Evolutionary conservation across 2,113 vertebrate species (phyloP), one percentile per base, ranked within the genome.

Genomic region (Notarius lentiginosus): DNA sequence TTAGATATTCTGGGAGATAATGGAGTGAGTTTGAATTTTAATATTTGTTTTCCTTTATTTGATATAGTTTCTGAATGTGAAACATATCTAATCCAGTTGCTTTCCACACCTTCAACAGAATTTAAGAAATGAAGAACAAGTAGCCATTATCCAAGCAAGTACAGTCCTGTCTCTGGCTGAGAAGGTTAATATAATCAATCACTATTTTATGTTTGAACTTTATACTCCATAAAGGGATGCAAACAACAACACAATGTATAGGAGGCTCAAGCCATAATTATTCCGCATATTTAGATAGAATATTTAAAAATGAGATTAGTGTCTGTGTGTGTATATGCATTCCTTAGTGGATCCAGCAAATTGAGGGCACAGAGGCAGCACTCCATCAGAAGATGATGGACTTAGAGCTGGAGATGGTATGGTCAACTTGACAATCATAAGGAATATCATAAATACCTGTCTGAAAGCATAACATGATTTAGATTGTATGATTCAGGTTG

Each of bases 311-410:
- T 76, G 0, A 76, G 47, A 51, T 24, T 12, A 73, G 30, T 17
- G 34, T 75, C 9, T 61, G 83, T 75, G 20, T 41, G 84, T 60
- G 84, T 60, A 15, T 65, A 17, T 80, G 18, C 87, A 61, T 79
- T 88, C 79, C 92, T 9, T 94, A 99, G 99, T 99, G 98, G 98
- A 99, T 99, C 84, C 98, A 99, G 84, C 98, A 99, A 93, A 99
- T 99, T 8, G 99, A 99, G 92, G 99, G 98, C 81, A 99, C 98
- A 11, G 99, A 99, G 91, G 97, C 97, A 55, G 97, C 98, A 24
- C 92, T 99, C 84, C 99, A 99, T 92, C 98, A 99, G 94, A 99
- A 99, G 92, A 99, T 99, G 99, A 96, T 99, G 91, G 99, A 99
- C 92, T 77, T 99, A 87, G 97, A 99, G 91, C 97, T 98, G 84